Evolutionary conservation across 1,140 invertebrate genomes (phyloP).

Genomic region (Xylocopa sonorina): DNA sequence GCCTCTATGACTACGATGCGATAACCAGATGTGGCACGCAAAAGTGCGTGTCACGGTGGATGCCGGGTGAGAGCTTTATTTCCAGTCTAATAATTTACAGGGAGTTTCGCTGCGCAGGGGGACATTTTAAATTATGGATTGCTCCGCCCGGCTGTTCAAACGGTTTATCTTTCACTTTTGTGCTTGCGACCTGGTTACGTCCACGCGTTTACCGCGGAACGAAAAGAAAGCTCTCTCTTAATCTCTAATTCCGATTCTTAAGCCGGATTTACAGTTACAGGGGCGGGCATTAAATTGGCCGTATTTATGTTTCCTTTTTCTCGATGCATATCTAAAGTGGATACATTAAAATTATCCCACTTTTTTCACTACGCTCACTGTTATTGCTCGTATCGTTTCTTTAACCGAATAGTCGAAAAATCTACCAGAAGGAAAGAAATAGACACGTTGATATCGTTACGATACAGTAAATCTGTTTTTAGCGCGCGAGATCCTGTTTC

Average conservation of each 20-base stretch:
- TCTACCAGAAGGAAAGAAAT: too few species aligned
- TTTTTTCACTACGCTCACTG: too few species aligned
- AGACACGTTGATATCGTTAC: too few species aligned
- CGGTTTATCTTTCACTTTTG: conserved; percentile 52
- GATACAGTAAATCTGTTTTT: too few species aligned
- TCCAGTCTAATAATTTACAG: conserved; percentile 57
- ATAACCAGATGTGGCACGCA: conserved; percentile 61
- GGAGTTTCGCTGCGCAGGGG: conserved; percentile 3
- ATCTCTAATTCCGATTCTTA: conserved; percentile 21
- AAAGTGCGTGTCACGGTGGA: conserved; percentile 60
- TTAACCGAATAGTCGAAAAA: too few species aligned
- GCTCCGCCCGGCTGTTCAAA: conserved; percentile 26
- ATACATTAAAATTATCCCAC: too few species aligned
- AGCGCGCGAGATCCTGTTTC: too few species aligned
- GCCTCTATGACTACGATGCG: neutral
- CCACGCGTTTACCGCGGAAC: conserved; percentile 11
- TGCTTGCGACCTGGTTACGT: conserved; percentile 20
- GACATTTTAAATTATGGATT: conserved; percentile 60
- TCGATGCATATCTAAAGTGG: too few species aligned
- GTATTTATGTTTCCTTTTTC: too few species aligned
- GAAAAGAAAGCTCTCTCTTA: neutral
- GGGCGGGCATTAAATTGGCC: too few species aligned
- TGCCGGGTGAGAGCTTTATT: conserved; percentile 55
- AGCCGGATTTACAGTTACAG: neutral
- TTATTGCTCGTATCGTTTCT: too few species aligned